Evolutionary conservation across 2,113 vertebrate genomes (phyloP), one percentile per base, ranked within the genome.

Genomic region (Python bivittatus): DNA sequence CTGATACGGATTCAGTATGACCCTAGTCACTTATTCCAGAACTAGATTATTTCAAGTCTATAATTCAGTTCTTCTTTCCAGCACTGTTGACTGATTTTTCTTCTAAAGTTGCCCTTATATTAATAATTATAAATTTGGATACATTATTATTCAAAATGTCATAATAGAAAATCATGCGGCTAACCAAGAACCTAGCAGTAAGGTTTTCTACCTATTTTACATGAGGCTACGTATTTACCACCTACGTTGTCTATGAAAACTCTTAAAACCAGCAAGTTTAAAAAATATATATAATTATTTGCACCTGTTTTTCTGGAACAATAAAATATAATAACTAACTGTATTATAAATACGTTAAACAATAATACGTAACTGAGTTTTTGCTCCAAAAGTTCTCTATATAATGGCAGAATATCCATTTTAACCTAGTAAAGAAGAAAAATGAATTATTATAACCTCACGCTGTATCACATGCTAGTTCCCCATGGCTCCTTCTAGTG

Each of bases 141-240:
- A 79, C 4, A 1, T 60, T 84, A 54, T 91, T 7, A 91, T 0
- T 90, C 56, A 5, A 57, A 2, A 17, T 52, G 83, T 15, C 2
- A 42, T 86, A 72, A 92, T 3, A 48, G 4, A 86, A 53, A 95
- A 86, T 3, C 4, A 5, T 38, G 57, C 38, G 90, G 88, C 0
- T 33, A 88, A 91, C 7, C 2, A 94, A 89, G 84, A 8, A 23
- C 27, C 60, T 94, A 90, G 4, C 4, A 84, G 90, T 88, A 52
- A 11, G 85, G 60, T 20, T 57, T 83, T 79, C 60, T 25, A 23
- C 84, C 17, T 20, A 23, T 23, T 85, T 53, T 25, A 4, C 38
- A 85, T 38, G 11, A 25, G 29, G 17, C 27, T 23, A 61, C 13
- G 25, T 53, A 22, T 86, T 91, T 86, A 61, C 15, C 12, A 33